Evolutionary conservation across 2,113 vertebrate species (phyloP), one percentile per base, ranked within the genome.

Genomic region (Heterocephalus glaber): DNA sequence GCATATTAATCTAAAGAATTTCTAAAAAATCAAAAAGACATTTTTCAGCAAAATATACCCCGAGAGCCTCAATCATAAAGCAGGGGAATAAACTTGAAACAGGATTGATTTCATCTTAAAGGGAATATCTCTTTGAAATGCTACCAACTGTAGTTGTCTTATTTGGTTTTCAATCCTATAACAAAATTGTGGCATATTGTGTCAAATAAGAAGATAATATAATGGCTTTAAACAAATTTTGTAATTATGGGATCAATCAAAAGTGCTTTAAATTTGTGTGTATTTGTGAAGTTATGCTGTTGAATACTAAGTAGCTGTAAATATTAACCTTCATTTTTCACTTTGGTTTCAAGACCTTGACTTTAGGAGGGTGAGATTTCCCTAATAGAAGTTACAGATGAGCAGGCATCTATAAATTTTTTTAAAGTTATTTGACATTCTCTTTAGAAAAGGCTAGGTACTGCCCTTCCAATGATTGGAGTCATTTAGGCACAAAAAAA

Each of bases 31-130:
- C 99, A 99, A 99, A 99, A 99, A 99, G 99, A 98, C 98, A 85
- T 98, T 99, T 98, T 99, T 98, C 99, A 98, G 98, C 98, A 98
- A 98, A 98, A 98, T 98, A 98, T 98, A 99, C 99, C 99, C 99
- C 99, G 98, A 98, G 99, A 99, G 99, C 99, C 99, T 98, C 99
- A 91, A 98, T 99, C 98, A 98, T 98, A 99, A 99, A 98, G 98
- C 98, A 91, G 88, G 99, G 98, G 99, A 99, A 99, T 98, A 98
- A 98, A 99, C 99, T 99, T 99, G 98, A 99, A 99, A 99, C 99
- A 98, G 99, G 99, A 99, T 99, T 99, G 99, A 99, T 99, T 99
- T 99, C 99, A 99, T 99, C 99, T 99, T 99, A 99, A 99, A 99
- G 99, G 98, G 99, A 98, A 96, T 95, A 97, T 97, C 98, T 98